Evolutionary conservation across 2,888 invertebrate genomes (phyloP).

Genomic region (Eupithecia dodoneata): DNA sequence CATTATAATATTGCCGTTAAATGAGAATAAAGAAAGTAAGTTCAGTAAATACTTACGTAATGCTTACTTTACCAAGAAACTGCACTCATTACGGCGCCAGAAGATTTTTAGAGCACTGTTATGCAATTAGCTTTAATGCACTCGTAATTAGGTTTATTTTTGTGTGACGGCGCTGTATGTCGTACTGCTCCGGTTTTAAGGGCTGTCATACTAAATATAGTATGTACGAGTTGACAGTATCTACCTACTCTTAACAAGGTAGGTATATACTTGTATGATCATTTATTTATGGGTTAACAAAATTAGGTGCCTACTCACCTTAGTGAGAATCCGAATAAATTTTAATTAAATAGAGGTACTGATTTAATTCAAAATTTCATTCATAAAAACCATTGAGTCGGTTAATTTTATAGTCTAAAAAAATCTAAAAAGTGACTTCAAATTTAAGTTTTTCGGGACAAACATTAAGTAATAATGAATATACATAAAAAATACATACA

Average conservation of each 20-base stretch:
- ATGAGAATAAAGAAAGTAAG: not conserved
- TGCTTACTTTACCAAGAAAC: conserved; percentile 51
- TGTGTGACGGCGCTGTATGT: conserved; percentile 20
- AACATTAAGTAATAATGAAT: too few species aligned
- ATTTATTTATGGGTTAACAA: too few species aligned
- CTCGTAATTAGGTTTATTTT: conserved; percentile 39
- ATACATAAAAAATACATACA: too few species aligned
- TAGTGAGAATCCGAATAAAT: too few species aligned
- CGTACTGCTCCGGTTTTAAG: not conserved
- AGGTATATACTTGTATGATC: too few species aligned
- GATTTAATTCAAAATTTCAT: not conserved
- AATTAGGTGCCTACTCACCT: too few species aligned
- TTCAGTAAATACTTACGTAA: not conserved
- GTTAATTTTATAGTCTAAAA: too few species aligned
- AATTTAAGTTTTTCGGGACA: too few species aligned
- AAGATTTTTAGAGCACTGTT: conserved; percentile 53
- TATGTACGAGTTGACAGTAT: too few species aligned
- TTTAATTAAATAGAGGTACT: too few species aligned
- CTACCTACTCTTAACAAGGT: too few species aligned
- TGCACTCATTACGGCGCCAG: conserved; percentile 54
- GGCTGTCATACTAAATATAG: conserved; percentile 11
- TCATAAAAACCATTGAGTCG: not conserved
- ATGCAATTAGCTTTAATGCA: conserved; percentile 30
- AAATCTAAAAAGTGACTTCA: too few species aligned
- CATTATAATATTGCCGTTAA: not conserved